Evolutionary conservation across 2,888 invertebrate genomes (phyloP).

Genomic region (Ochropleura plecta): DNA sequence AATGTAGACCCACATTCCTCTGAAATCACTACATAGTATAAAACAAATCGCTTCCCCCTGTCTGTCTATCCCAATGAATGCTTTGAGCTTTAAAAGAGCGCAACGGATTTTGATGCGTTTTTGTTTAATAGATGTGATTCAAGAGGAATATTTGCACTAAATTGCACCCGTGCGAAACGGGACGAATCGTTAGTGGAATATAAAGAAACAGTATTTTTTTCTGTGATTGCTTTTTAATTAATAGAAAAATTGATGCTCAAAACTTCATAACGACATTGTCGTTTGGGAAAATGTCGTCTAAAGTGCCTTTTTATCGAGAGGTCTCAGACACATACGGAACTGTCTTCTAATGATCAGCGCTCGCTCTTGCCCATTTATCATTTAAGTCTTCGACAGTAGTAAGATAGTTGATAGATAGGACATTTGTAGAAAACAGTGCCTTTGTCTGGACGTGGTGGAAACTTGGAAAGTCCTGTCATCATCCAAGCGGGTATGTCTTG

Average conservation of each 20-base stretch:
- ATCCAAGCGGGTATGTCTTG: constrained; percentile 7
- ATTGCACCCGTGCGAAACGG: too few species aligned
- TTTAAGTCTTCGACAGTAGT: constrained; percentile 6
- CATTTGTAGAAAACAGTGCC: constrained; percentile 1
- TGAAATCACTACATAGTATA: background rate
- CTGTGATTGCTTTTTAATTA: constrained; percentile 16
- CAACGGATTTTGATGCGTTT: too few species aligned
- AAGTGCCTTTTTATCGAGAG: constrained; percentile 28
- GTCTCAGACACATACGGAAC: constrained; percentile 23
- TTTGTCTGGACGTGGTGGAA: background rate
- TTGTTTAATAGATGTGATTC: too few species aligned
- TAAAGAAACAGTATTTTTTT: background rate
- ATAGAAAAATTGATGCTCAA: constrained; percentile 7
- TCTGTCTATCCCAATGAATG: too few species aligned
- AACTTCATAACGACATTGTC: background rate
- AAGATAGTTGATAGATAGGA: constrained; percentile 14
- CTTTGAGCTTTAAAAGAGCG: too few species aligned
- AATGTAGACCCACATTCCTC: too few species aligned
- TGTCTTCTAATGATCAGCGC: constrained; percentile 1
- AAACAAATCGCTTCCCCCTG: too few species aligned
- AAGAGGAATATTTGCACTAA: too few species aligned
- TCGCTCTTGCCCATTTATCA: constrained; percentile 38
- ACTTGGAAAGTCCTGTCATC: background rate
- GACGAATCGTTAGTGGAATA: background rate
- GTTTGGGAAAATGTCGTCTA: background rate